Evolutionary conservation across 2,888 invertebrate genomes (phyloP).

Genomic region (Thereva unica): DNA sequence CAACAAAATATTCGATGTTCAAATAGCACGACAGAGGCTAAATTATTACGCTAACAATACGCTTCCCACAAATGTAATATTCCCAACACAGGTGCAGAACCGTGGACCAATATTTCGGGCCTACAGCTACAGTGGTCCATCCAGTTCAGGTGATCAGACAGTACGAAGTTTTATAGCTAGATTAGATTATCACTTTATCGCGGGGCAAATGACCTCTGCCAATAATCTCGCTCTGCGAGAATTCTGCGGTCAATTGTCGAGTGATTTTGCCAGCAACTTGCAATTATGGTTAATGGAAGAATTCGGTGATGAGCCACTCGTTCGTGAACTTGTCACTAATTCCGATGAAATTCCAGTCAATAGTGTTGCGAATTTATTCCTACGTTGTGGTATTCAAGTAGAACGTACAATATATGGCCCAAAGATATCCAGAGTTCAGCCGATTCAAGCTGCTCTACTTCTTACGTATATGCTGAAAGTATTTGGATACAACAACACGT

Average conservation of each 20-base stretch:
- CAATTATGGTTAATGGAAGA: conserved; percentile 39
- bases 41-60: conserved; percentile 4
- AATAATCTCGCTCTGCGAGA: conserved; percentile 24
- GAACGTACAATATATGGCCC: conserved; percentile 34
- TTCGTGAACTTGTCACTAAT: conserved; percentile 34
- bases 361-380: conserved; percentile 36
- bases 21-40: conserved; percentile 5
- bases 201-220: conserved; percentile 25
- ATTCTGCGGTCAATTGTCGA: conserved; percentile 41
- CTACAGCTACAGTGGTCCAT: neutral
- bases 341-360: conserved; percentile 23
- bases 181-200: conserved; percentile 27
- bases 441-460: conserved; percentile 35
- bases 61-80: conserved; percentile 3
- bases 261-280: conserved; percentile 39
- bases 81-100: conserved; percentile 5
- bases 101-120: conserved; percentile 14
- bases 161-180: conserved; percentile 18
- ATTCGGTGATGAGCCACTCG: conserved; percentile 35
- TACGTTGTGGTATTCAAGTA: conserved; percentile 39
- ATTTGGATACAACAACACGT: conserved; percentile 41
- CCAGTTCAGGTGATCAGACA: conserved; percentile 1
- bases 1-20: neutral
- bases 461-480: conserved; percentile 40
- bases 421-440: conserved; percentile 34